Evolutionary conservation across 2,888 invertebrate genomes (phyloP).

Genomic region (Dolichopus griseipennis): DNA sequence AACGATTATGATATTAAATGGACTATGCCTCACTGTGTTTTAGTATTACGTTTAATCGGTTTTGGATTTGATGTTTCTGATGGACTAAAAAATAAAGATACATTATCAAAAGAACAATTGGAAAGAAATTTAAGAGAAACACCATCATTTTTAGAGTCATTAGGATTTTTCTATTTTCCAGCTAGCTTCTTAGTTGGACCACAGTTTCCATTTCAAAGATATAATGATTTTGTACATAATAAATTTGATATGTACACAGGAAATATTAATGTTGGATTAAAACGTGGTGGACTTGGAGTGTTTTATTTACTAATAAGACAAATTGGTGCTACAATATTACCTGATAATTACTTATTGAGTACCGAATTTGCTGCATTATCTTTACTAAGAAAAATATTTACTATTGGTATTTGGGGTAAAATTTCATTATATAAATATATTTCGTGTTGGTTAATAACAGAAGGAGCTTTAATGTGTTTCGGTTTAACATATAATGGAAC

Average conservation of each 20-base stretch:
- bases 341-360: constrained; percentile 63
- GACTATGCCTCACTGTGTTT: constrained; percentile 96
- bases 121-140: constrained; percentile 54
- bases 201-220: constrained; percentile 78
- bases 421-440: constrained; percentile 84
- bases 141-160: constrained; percentile 70
- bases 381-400: constrained; percentile 53
- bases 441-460: constrained; percentile 84
- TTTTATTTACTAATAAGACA: constrained; percentile 67
- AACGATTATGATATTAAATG: constrained; percentile 89
- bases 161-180: constrained; percentile 79
- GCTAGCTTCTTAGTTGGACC: constrained; percentile 89
- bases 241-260: constrained; percentile 47
- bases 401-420: constrained; percentile 77
- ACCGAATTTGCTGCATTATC: constrained; percentile 50
- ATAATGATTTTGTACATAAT: constrained; percentile 67
- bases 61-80: constrained; percentile 72
- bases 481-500: constrained; percentile 56
- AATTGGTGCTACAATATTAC: constrained; percentile 59
- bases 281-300: constrained; percentile 57
- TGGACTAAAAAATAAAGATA: constrained; percentile 55
- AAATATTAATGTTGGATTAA: constrained; percentile 45
- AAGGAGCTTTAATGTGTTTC: constrained; percentile 60
- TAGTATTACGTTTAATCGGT: constrained; percentile 81
- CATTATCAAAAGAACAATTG: constrained; percentile 62